Conservation (phyloP, 2,113 vertebrate genomes). For the Desmodus rotundus region DNA sequence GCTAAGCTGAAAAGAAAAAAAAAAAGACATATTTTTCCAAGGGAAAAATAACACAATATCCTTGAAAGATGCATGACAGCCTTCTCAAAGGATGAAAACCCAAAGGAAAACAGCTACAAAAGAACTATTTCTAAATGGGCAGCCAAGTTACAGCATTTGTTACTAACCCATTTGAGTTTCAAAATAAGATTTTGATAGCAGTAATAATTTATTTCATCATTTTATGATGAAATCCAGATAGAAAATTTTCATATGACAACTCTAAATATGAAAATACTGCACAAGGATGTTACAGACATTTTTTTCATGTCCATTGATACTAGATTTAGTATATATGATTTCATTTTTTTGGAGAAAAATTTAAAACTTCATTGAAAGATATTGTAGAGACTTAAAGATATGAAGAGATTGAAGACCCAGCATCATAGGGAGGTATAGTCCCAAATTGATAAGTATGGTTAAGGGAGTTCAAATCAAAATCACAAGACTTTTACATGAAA, state of each 20-base stretch:
- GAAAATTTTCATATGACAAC: background rate
- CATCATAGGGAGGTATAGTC: background rate
- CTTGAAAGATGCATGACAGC: slow-evolving; percentile 65
- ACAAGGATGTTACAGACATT: background rate
- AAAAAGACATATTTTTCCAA: slow-evolving; percentile 57
- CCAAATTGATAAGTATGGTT: background rate
- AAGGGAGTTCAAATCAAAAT: background rate
- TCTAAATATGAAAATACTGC: background rate
- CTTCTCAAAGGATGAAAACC: slow-evolving; percentile 50
- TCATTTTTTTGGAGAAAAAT: background rate
- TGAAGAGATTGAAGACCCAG: background rate
- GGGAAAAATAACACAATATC: slow-evolving; percentile 69
- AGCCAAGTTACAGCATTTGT: background rate
- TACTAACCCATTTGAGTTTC: background rate
- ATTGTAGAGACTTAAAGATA: background rate
- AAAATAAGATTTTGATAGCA: background rate
- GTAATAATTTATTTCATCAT: background rate
- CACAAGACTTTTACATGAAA: background rate
- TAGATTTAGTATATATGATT: background rate
- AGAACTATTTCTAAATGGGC: background rate
- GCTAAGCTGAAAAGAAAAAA: slow-evolving; percentile 51
- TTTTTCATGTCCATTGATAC: background rate
- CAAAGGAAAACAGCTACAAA: background rate
- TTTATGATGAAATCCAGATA: background rate
- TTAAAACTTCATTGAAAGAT: background rate